Base-by-base conservation (phyloP, 64 coral and sea anemone species). In the Orbicella faveolata region DNA sequence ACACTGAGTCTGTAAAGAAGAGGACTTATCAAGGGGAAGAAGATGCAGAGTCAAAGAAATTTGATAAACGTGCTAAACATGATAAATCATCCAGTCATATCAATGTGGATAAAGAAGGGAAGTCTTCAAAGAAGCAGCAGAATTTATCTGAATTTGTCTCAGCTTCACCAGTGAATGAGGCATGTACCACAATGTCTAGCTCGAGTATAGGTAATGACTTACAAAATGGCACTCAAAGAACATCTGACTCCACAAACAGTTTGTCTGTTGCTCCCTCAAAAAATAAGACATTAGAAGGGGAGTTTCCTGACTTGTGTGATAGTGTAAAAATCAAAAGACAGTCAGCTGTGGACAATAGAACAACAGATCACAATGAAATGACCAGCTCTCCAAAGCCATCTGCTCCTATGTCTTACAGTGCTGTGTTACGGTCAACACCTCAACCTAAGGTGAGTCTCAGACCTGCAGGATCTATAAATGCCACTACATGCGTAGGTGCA, bases 391-490 rank as follows among this genome's bases (percentile, higher is more conserved):
- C 15, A 77, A 69, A 41, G 84, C 59, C 52, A 73, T 25, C 75
- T 61, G 83, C 65, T 26, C 63, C 85, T 19, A 39, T 92, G 73
- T 92, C 90, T 2, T 92, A 92, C 76, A 92, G 90, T 87, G 90
- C 90, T 79, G 90, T 44, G 21, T 63, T 92, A 20, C 79, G 53
- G 19, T 35, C 90, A 80, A 37, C 21, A 33, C 90, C 90, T 48
- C 33, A 73, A 20, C 90, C 83, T 10, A 78, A 61, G 63, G 89
- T 91, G 63, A 36, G 76, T 79, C 34, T 57, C 25, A 83, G 16
- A 33, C 18, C 34, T 83, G 14, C 2, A 44, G 55, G 53, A 0
- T 63, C 34, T 13, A 10, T 66, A 83, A 83, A 61, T 33, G 1
- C 2, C 12, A 21, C 20, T 23, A 1, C 5, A 12, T 48, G 7